Evolutionary conservation across 64 coral and sea anemone species (phyloP), one percentile per base, ranked within the genome.

Genomic region (Exaiptasia diaphana): DNA sequence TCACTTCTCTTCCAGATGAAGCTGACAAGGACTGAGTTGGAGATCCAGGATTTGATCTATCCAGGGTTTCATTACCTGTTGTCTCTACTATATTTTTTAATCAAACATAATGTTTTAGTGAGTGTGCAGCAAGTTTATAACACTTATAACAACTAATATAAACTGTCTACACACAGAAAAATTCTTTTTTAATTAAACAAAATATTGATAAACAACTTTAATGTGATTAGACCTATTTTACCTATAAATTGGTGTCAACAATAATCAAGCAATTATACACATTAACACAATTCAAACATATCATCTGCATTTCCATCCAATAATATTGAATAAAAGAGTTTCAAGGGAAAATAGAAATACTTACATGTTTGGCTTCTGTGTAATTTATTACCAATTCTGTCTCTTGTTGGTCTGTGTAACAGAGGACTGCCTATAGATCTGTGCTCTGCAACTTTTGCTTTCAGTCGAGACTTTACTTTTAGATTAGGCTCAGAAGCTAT

Each of bases 401-500:
- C 49, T 56, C 90, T 79, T 45, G 63, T 62, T n/a, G 89, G 68
- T 11, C 95, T 81, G 28, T 86, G 85, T 41, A 93, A 34, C 6
- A 93, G 64, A 25, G 85, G 89, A 57, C 85, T 99, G 46, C 95
- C 95, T 85, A 89, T 74, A 52, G 69, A 76, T 32, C 90, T 77
- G 32, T 88, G 90, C 28, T 92, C 90, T 41, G 83, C 58, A 17
- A 93, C 74, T 71, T 88, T 92, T 13, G 85, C 79, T 68, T 88
- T 92, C 48, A 99, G 55, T 49, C 74, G 64, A 18, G 95, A 99
- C 82, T 88, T 99, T 7, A 83, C 95, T 58, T 99, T 99, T 4
- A 99, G 71, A 60, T 92, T 99, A 1, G 95, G 95, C 78, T 99
- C 95, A 79, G 95, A 99, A 49, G 85, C 95, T 99, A 59, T 25